Evolutionary conservation across 1,140 invertebrate species (phyloP).

Genomic region (Leptopilina clavipes): DNA sequence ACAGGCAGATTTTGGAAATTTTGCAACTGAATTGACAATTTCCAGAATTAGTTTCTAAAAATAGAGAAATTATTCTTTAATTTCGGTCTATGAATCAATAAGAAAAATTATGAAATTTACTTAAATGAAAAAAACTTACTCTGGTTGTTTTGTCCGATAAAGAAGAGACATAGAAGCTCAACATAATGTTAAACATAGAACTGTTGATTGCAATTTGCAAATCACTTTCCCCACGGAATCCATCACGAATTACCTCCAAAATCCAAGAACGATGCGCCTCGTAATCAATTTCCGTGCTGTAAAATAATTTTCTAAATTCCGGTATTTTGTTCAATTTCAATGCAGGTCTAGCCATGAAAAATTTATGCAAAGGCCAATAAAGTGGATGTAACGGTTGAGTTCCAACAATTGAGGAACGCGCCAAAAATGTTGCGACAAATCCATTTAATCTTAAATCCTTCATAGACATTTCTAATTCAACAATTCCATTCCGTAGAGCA

Average conservation of each 20-base stretch:
- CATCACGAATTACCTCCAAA: slow-evolving; percentile 80
- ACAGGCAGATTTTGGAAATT: slow-evolving; percentile 77
- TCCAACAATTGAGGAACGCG: slow-evolving; percentile 79
- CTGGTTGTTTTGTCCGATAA: slow-evolving; percentile 73
- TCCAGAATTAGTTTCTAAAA: slow-evolving; percentile 77
- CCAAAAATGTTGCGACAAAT: slow-evolving; percentile 82
- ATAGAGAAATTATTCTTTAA: no score
- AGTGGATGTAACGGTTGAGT: slow-evolving; percentile 81
- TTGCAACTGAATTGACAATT: slow-evolving; percentile 76
- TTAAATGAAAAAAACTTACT: slow-evolving; percentile 63
- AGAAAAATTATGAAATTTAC: background rate
- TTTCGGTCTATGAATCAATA: no score
- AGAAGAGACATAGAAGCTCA: slow-evolving; percentile 73
- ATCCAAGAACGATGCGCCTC: slow-evolving; percentile 81
- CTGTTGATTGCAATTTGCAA: slow-evolving; percentile 77
- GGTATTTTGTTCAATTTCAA: slow-evolving; percentile 84
- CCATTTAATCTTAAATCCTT: slow-evolving; percentile 77
- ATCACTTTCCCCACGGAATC: slow-evolving; percentile 77
- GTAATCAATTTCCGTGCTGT: slow-evolving; percentile 80
- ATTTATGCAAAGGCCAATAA: slow-evolving; percentile 81
- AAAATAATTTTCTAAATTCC: slow-evolving; percentile 84
- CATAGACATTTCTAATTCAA: slow-evolving; percentile 59
- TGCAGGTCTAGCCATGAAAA: slow-evolving; percentile 81
- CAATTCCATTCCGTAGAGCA: slow-evolving; percentile 74
- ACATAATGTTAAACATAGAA: slow-evolving; percentile 78